Percentiles rank a stretch among this genome's conserved stretches.
These are phyloP conservation scores for Oplegnathus fasciatus DNA, from an alignment of 2,113 vertebrate genomes.

Conservation along the genomic window DNA sequence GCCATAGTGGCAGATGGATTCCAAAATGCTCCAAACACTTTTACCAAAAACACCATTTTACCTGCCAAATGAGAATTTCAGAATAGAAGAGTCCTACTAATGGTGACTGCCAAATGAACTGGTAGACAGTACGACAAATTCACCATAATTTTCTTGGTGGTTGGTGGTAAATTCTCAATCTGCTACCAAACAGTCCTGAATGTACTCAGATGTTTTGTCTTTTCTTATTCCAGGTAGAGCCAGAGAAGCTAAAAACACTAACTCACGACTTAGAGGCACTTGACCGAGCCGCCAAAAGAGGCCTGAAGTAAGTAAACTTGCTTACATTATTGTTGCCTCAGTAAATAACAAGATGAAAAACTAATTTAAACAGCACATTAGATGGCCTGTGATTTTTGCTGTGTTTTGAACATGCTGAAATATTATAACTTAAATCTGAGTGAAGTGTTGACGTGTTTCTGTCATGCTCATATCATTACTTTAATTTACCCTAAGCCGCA, in stretches of 20 bases:
- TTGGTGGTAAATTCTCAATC: background rate
- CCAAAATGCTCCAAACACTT: background rate
- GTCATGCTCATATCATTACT: background rate
- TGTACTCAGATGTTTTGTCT: conserved; percentile 44
- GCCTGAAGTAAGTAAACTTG: conserved; percentile 91
- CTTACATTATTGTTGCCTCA: background rate
- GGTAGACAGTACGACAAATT: background rate
- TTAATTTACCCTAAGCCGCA: background rate
- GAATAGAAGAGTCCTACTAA: background rate
- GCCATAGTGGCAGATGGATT: conserved; percentile 20
- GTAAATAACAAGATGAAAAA: no score
- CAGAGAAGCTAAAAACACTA: conserved; percentile 96
- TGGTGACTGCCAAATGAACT: background rate
- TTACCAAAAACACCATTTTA: background rate
- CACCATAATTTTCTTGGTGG: background rate
- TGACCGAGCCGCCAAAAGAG: conserved; percentile 92
- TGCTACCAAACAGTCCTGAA: background rate
- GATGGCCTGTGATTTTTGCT: no score
- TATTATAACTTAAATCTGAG: background rate
- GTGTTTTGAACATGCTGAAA: no score
- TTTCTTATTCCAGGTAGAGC: conserved; percentile 91
- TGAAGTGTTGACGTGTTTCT: background rate
- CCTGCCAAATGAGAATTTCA: conserved; percentile 18
- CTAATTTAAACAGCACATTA: no score
- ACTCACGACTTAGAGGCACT: conserved; percentile 97